Base-by-base conservation (phyloP, 2,888 invertebrate species). In the Marronus borbonicus region DNA sequence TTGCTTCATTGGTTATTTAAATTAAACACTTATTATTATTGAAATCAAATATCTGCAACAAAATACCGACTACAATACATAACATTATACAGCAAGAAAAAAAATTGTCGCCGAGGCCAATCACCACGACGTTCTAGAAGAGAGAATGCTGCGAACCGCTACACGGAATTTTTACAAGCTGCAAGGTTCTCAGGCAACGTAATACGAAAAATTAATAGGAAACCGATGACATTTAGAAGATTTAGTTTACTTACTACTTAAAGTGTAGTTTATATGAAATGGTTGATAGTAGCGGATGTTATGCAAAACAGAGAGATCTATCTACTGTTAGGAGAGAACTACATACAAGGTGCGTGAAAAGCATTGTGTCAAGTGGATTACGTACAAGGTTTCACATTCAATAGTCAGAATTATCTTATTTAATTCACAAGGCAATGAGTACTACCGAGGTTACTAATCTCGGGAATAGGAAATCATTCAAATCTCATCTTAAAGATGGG, bases 121-220 rank as follows among this genome's bases (percentile, higher is more conserved):
- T 72, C 72, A 60, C 72, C 58, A 72, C 12, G 7, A 58, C 24
- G 52, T 44, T 49, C 8, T 20, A 24, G 20, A 10, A 7, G 24
- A 60, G 60, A 60, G 72, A 72, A 72, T 58, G 72, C 20, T 58
- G 39, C n/a, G 58, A 72, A 72, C 72, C 72, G 72, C 72, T 72
- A 72, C 39, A 2, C 17, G 58, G 52, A 39, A 58, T 72, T 69
- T 69, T 69, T 52, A 39, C 8, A 24, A 60, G 24, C 58, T 58
- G 72, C 72, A 72, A 72, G 72, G 72, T 72, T 72, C 72, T 60
- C 72, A 60, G 44, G 72, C 58, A 72, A 72, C 60, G 39, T 72
- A 72, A 72, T 72, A 72, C 60, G 72, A 72, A 72, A 72, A 72
- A 72, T 72, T 72, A 72, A 39, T 58, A 28, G 58, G 72, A 44